Evolutionary conservation across 2,113 vertebrate genomes (phyloP), one percentile per base, ranked within the genome.

Genomic region (Lichenostomus cassidix): DNA sequence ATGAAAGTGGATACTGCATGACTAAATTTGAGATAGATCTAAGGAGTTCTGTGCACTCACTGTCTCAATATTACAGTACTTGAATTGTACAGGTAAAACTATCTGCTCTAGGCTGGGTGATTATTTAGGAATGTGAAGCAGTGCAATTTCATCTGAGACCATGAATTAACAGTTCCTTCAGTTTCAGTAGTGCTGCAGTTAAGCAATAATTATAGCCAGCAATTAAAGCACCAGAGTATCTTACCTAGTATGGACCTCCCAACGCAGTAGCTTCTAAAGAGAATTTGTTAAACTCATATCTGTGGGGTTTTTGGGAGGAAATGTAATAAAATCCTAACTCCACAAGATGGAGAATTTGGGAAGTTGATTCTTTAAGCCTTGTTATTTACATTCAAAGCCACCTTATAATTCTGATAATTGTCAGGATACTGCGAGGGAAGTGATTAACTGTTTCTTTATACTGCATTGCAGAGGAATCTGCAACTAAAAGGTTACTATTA

Each of bases 281-380:
- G 18, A 53, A 55, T 42, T 25, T 42, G 17, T 52, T 53, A 58
- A 52, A 69, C 68, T 28, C 2, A 0, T 52, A 52, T 41, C 49
- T 77, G 3, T 41, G 49, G 3, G 22, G 4, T 1, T 15, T 39
- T 3, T 3, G 1, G 19, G 22, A 31, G 2, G 5, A 18, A 21
- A 31, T 27, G 11, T 64, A 53, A 44, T 47, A 42, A 83, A 89
- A 89, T 35, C 27, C 11, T 52, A 27, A 69, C 9, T 8, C 11
- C 35, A 27, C 6, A 25, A 67, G 15, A 39, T 47, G 33, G 12
- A 75, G 47, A 33, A 84, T 84, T 70, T 69, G n/a, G 9, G 27
- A 74, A n/a, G 9, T 15, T 92, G 18, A 35, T 91, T 41, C 21
- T 33, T 64, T 91, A 84, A 62, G 15, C 25, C 29, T 70, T 49